phyloP scores from a whole-genome alignment of 2,797 vertebrate genomes.

The Phrynocephalus forsythii region DNA sequence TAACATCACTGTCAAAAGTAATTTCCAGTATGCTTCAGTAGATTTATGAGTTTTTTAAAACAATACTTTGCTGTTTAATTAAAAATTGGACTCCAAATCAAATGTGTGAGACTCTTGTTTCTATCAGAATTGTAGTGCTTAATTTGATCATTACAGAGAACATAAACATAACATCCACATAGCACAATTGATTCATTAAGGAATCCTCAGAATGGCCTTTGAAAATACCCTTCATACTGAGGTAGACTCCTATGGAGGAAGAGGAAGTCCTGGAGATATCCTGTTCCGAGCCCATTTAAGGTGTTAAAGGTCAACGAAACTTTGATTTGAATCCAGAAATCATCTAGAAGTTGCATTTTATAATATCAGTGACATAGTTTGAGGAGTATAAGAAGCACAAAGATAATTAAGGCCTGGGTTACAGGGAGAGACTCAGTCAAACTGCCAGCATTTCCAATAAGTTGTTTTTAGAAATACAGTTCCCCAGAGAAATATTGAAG shows the following conservation, averaged over 20 bases:
- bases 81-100: background rate
- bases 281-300: background rate
- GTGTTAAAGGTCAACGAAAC: background rate
- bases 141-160: background rate
- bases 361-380: background rate
- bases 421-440: background rate
- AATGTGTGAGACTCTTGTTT: background rate
- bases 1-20: background rate
- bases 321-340: background rate
- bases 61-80: background rate
- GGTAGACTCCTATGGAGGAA: background rate
- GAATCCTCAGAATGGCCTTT: background rate
- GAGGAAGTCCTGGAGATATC: background rate
- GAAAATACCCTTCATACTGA: background rate
- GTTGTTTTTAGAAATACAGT: background rate
- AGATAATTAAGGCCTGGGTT: background rate
- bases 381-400: background rate
- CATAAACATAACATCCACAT: background rate
- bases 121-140: background rate
- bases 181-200: background rate
- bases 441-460: background rate
- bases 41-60: background rate
- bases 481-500: background rate
- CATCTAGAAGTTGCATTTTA: background rate
- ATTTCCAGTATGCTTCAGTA: background rate